phyloP scores from a whole-genome alignment of 1,140 invertebrate species.

The Drosophila melanogaster region Release_6_plus_ISO1_MT NC_004354.4:6816501-6817000 shows the following conservation, averaged over 20 bases:
- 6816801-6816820: slow-evolving; percentile 98
- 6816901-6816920: slow-evolving; percentile 92
- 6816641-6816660: slow-evolving; percentile 96
- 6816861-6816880: slow-evolving; percentile 89
- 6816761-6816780: slow-evolving; percentile 97
- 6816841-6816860: not conserved
- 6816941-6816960: slow-evolving; percentile 96
- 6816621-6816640: slow-evolving; percentile 99
- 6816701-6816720: slow-evolving; percentile 94
- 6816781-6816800: slow-evolving; percentile 98
- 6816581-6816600: slow-evolving; percentile 98
- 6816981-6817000: slow-evolving; percentile 85
- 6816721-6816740: slow-evolving; percentile 92
- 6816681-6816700: slow-evolving; percentile 97
- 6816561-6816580: slow-evolving; percentile 99
- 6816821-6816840: not conserved
- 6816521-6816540: slow-evolving; percentile 99
- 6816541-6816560: slow-evolving; percentile 98
- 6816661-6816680: slow-evolving; percentile 94
- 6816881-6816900: slow-evolving; percentile 94
- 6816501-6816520: slow-evolving; percentile 97
- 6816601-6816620: slow-evolving; percentile 99
- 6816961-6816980: slow-evolving; percentile 91
- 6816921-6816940: slow-evolving; percentile 92
- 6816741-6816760: slow-evolving; percentile 99